A percentile compares a stretch with the other conserved stretches of the same genome.
These are phyloP conservation scores for Chymomyza caudatula DNA, from an alignment of 2,888 invertebrate species.

Conservation along the genomic window DNA sequence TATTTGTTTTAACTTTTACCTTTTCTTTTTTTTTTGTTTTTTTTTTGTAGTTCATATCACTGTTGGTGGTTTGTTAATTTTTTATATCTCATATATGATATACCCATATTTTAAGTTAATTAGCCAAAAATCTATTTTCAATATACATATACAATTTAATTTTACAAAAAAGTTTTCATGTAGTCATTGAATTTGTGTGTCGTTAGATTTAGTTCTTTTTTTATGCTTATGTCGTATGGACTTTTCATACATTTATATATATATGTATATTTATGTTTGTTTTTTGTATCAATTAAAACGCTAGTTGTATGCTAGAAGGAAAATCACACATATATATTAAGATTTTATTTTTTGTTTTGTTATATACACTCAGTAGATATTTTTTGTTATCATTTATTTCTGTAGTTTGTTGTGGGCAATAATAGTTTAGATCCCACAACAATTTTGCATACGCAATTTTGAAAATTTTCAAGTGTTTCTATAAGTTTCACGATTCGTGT, in stretches of 20 bases:
- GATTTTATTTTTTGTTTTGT: constrained; percentile 20
- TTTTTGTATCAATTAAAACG: constrained; percentile 42
- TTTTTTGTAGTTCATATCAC: constrained; percentile 66
- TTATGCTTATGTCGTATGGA: constrained; percentile 50
- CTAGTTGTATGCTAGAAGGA: constrained; percentile 59
- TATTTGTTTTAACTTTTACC: background rate
- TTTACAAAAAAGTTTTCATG: constrained; percentile 58
- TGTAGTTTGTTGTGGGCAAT: background rate
- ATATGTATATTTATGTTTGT: constrained; percentile 24
- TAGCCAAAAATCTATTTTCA: constrained; percentile 58
- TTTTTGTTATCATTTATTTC: constrained; percentile 1
- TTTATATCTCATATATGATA: constrained; percentile 28
- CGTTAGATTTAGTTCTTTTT: constrained; percentile 5
- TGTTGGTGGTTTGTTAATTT: constrained; percentile 68
- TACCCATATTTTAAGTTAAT: constrained; percentile 21
- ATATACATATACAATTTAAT: constrained; percentile 61
- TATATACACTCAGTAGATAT: constrained; percentile 46
- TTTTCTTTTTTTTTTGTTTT: constrained; percentile 7
- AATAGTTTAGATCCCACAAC: background rate
- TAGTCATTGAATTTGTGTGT: constrained; percentile 9
- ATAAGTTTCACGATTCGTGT: constrained; percentile 5
- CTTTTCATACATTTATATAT: constrained; percentile 51
- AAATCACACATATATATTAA: constrained; percentile 58
- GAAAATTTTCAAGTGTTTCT: background rate
- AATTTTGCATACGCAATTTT: background rate